phyloP scores from a whole-genome alignment of 1,140 invertebrate species.

The Papilio aristodemus region DNA sequence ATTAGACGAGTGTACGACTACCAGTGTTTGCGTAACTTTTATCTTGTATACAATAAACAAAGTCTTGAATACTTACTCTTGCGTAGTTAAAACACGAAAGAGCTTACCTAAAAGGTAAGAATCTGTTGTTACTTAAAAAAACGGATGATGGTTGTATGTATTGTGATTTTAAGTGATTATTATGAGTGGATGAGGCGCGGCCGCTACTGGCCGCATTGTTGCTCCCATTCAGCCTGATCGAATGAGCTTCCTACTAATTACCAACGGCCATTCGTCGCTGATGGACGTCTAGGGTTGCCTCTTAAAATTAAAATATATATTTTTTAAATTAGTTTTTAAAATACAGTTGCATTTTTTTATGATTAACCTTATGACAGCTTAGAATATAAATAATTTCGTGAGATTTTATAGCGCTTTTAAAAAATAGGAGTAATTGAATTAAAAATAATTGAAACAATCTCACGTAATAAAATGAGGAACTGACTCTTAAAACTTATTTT shows the following conservation, averaged over 20 bases:
- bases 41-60: neutral
- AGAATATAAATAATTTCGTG: neutral
- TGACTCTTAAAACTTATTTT: neutral
- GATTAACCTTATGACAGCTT: no score
- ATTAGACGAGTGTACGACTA: neutral
- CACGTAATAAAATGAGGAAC: neutral
- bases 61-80: neutral
- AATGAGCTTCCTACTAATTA: slow-evolving; percentile 73
- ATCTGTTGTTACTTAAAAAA: slow-evolving; percentile 14
- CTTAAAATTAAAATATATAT: neutral
- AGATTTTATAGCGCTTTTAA: neutral
- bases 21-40: slow-evolving; percentile 13
- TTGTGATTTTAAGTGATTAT: slow-evolving; percentile 66
- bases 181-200: slow-evolving; percentile 49
- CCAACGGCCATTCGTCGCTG: slow-evolving; percentile 39
- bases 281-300: slow-evolving; percentile 50
- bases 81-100: neutral
- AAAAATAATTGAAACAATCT: neutral
- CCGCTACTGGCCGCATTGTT: slow-evolving; percentile 68
- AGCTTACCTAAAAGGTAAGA: neutral
- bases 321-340: no score
- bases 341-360: no score
- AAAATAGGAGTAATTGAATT: neutral
- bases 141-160: slow-evolving; percentile 34
- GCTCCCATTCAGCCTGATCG: slow-evolving; percentile 60